Evolutionary conservation across 2,113 vertebrate species (phyloP).

Genomic region (Ibidorhyncha struthersii): DNA sequence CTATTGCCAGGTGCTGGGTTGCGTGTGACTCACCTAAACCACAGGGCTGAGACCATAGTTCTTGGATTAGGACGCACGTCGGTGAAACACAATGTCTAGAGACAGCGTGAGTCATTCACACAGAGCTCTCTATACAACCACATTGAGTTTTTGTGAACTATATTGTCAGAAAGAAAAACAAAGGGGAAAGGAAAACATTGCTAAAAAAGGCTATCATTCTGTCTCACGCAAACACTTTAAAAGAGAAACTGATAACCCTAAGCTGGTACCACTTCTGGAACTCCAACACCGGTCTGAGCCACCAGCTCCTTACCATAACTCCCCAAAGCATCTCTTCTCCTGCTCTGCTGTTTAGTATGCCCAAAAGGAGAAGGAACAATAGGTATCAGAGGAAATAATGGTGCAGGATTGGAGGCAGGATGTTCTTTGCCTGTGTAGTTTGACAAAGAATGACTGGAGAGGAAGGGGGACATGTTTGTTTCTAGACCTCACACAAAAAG

Average conservation of each 20-base stretch:
- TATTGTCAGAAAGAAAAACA: background rate
- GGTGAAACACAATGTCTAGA: background rate
- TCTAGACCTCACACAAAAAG: background rate
- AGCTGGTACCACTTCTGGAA: background rate
- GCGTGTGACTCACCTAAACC: background rate
- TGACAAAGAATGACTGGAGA: background rate
- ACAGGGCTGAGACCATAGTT: background rate
- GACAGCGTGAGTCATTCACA: background rate
- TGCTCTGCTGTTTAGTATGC: background rate
- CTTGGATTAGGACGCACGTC: rapidly evolving
- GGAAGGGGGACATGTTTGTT: background rate
- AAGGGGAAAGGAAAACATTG: background rate
- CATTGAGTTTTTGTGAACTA: rapidly evolving
- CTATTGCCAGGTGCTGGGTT: background rate
- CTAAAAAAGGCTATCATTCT: background rate
- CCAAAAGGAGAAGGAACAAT: background rate
- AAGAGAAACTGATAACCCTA: background rate
- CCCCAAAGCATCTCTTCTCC: background rate
- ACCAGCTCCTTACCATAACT: background rate
- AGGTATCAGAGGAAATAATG: background rate
- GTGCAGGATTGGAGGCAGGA: background rate
- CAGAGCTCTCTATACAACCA: background rate
- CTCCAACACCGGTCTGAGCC: background rate
- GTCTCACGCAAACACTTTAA: background rate
- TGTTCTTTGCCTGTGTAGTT: background rate